These are phyloP conservation scores for Drosophila orosa DNA, from an alignment of 1,140 invertebrate species.

Conservation along the genomic window DNA sequence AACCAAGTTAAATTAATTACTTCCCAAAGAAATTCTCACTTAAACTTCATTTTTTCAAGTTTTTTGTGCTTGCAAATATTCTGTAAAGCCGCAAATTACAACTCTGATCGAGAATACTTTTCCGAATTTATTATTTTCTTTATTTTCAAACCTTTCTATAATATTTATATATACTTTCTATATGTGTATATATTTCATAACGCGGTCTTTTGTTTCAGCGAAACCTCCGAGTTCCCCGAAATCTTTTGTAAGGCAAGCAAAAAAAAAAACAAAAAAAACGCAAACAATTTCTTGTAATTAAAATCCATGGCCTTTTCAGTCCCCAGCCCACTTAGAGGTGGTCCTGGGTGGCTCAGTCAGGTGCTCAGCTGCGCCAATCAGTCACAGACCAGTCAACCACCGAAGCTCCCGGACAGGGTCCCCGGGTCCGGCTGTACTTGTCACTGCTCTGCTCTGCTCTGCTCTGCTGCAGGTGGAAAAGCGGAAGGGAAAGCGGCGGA, in stretches of 20 bases:
- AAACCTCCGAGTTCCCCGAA: conserved; percentile 21
- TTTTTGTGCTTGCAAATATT: background rate
- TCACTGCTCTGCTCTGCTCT: conserved; percentile 43
- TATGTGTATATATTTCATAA: conserved; percentile 26
- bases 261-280: conserved; percentile 48
- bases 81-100: background rate
- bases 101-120: background rate
- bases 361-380: conserved; percentile 80
- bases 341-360: conserved; percentile 63
- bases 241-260: conserved; percentile 33
- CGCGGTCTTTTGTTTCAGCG: conserved; percentile 49
- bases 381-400: conserved; percentile 78
- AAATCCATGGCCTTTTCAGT: conserved; percentile 79
- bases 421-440: conserved; percentile 60
- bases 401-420: conserved; percentile 40
- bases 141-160: background rate
- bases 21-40: too few species aligned
- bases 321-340: conserved; percentile 35
- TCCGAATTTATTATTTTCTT: background rate
- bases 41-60: background rate
- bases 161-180: background rate
- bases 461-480: conserved; percentile 41
- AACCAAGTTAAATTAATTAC: too few species aligned
- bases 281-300: conserved; percentile 82
- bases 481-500: conserved; percentile 15